A percentile compares a stretch with the other conserved stretches of the same genome.
Evolutionary conservation across 2,113 vertebrate genomes (phyloP).

Genomic region (Empidonax traillii): DNA sequence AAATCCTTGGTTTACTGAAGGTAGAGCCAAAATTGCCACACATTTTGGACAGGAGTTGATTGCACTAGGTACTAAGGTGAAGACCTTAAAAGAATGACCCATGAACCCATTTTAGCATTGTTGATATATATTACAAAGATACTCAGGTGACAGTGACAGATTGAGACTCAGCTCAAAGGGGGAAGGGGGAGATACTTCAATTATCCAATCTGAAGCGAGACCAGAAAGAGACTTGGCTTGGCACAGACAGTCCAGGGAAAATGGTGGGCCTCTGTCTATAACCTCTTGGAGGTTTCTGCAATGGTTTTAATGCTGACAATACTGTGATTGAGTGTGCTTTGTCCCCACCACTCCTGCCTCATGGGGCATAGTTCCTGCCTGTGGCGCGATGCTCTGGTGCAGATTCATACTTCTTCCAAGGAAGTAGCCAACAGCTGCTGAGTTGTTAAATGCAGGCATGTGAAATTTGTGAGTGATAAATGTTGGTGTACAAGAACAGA

Average conservation of each 20-base stretch:
- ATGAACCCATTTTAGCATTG: neutral
- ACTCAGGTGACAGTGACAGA: fast-evolving
- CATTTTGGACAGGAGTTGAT: neutral
- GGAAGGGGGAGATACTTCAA: neutral
- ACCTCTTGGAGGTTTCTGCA: neutral
- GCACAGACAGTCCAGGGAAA: neutral
- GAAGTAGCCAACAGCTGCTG: neutral
- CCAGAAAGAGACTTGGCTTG: neutral
- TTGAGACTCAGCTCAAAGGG: neutral
- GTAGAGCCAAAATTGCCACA: neutral
- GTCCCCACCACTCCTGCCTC: neutral
- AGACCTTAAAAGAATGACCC: neutral
- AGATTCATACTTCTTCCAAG: neutral
- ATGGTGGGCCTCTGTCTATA: fast-evolving
- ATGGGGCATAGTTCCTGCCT: neutral
- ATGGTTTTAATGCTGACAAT: neutral
- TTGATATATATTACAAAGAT: neutral
- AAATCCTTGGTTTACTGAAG: neutral
- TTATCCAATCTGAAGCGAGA: neutral
- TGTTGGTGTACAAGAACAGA: neutral
- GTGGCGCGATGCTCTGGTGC: neutral
- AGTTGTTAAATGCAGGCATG: neutral
- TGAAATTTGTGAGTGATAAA: neutral
- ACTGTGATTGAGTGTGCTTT: fast-evolving
- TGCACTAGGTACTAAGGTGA: neutral